phyloP scores from a whole-genome alignment of 2,888 invertebrate genomes.

The Prosapia bicincta region DNA sequence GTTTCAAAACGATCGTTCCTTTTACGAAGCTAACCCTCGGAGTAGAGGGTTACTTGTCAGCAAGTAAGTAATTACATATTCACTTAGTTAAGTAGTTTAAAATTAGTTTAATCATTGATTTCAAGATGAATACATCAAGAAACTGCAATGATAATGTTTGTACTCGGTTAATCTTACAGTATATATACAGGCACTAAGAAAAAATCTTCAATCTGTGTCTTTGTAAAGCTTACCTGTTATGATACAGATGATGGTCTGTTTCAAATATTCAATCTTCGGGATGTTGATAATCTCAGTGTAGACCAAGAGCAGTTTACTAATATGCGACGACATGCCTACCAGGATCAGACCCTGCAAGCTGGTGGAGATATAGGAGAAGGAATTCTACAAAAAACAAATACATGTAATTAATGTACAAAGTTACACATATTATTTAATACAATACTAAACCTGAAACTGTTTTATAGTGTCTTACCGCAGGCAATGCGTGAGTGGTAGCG shows the following conservation, averaged over 20 bases:
- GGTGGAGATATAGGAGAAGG: constrained; percentile 57
- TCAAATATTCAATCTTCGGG: constrained; percentile 51
- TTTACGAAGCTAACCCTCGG: no score
- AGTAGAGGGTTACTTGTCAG: no score
- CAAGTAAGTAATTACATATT: no score
- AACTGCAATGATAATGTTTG: no score
- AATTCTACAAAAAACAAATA: constrained; percentile 50
- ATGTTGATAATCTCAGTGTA: constrained; percentile 65
- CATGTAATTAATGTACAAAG: neutral
- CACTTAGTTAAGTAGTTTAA: no score
- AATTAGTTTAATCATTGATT: no score
- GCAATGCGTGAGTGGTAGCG: constrained; percentile 40
- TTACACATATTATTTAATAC: neutral
- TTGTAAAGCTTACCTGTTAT: constrained; percentile 64
- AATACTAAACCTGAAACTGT: no score
- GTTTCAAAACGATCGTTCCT: no score
- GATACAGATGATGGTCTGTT: constrained; percentile 62
- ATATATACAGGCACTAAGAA: no score
- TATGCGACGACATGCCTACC: constrained; percentile 64
- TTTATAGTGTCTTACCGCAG: constrained; percentile 33
- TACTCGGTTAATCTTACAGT: no score
- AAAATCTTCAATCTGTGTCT: no score
- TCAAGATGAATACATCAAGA: no score
- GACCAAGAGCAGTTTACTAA: constrained; percentile 65
- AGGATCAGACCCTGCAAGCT: constrained; percentile 62